Base-by-base conservation (phyloP, 1,140 invertebrate species). In the Drosophila obscura region DNA sequence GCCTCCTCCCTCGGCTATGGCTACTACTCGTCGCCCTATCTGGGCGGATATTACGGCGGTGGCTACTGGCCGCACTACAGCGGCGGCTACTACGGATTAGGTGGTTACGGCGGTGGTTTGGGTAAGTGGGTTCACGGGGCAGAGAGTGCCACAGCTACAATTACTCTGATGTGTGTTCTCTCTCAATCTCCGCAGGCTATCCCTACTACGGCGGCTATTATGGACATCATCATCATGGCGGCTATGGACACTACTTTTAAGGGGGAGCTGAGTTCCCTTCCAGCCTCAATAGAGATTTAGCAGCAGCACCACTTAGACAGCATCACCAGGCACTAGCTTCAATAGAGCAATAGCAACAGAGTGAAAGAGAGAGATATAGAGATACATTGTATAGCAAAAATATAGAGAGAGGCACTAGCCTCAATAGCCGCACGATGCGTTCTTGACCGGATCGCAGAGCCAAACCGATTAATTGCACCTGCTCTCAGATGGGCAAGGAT, bases 201-300 rank as follows among this genome's bases (percentile, higher is more conserved):
- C 89, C 89, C 19, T 91, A 91, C 65, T 91, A 91, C n/a, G 80
- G 80, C 22, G 89, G 89, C 69, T 90, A 91, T 62, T 91, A 91
- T n/a, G 89, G 87, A 50, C 83, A 88, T 55, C 77, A 80, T 51
- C 78, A 90, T 57, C 89, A 91, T 45, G 89, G 89, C 4, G 82
- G 83, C 44, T 91, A 91, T 44, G 89, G 89, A 50, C 89, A 91
- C 52, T 91, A 91, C 31, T 91, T 48, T 60, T 91, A 81, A 53
- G 24, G 9, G 26, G 19, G 16, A 24, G 22, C 2, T 24, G 16
- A 59, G 8, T 15, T 9, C 24, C 15, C 16, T 28, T 35, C 7
- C 45, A 58, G 65, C 67, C 67, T 71, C 67, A 71, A 45, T 71
- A 71, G 65, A 44, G 15, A 4, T 35, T 16, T 44, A 69, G 65